Evolutionary conservation across 1,140 invertebrate species (phyloP), one percentile per base, ranked within the genome.

Genomic region (Copidosoma floridanum): DNA sequence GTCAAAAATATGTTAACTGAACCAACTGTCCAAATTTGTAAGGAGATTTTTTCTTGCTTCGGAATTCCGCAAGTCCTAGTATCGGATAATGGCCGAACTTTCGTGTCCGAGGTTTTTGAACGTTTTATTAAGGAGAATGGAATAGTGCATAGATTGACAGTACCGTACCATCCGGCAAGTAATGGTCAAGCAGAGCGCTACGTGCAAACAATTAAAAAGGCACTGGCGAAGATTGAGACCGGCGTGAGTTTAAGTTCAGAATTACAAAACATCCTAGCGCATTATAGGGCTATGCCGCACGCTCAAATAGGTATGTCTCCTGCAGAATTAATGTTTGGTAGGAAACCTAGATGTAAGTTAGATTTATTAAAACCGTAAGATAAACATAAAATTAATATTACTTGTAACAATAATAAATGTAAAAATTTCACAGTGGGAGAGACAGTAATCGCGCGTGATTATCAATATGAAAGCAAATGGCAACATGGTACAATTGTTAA

Each of bases 141-240:
- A 23, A 72, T 76, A 7, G 61, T 63, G 52, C 71, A 73, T 52
- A 65, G 59, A 16, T 66, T 68, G n/a, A 63, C 69, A 14, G 61
- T 73, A 20, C 72, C 73, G 14, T 76, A 74, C 44, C 57, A 69
- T 56, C 71, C 74, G 0, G 64, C 70, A 37, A 69, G 69, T 26
- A 79, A 78, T 55, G 76, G 77, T 0, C 71, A 64, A 3, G 75
- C 74, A 8, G 75, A 77, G 64, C 7, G 40, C 1, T 61, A 38
- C 41, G 57, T 59, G 2, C 57, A 46, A 38, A 61, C 29, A 2
- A 26, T 54, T 6, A 61, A 61, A 54, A 46, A 27, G 38, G 41
- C 51, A 10, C 37, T 61, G 35, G 20, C 21, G 23, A 32, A 57
- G 37, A 38, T 20, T n/a, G 3, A 3, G 38, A 14, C 16, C 11